Evolutionary conservation across 2,888 invertebrate genomes (phyloP).

Genomic region (Mythimna lalbum): DNA sequence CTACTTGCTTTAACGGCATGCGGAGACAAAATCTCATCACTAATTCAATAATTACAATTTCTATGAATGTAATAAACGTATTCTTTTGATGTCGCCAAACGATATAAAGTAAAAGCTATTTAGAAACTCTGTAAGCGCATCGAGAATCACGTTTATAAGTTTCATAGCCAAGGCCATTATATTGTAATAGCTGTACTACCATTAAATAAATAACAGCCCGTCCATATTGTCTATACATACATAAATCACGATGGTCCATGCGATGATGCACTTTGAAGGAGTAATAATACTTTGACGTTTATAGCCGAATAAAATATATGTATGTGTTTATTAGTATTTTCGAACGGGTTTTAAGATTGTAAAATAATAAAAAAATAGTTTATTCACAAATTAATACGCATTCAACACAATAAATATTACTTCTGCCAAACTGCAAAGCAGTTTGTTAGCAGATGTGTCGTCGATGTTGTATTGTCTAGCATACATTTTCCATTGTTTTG

Average conservation of each 20-base stretch:
- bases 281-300: conserved; percentile 33
- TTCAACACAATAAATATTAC: too few relatives aligned
- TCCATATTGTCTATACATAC: conserved; percentile 17
- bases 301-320: conserved; percentile 23
- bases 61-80: background rate
- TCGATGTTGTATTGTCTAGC: too few relatives aligned
- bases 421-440: too few relatives aligned
- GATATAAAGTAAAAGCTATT: conserved; percentile 2
- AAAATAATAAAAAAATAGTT: too few relatives aligned
- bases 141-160: background rate
- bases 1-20: background rate
- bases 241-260: conserved; percentile 16
- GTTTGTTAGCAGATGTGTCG: too few relatives aligned
- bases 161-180: conserved; percentile 9
- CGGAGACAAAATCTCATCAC: background rate
- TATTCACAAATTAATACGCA: too few relatives aligned
- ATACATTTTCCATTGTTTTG: too few relatives aligned
- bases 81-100: too few relatives aligned
- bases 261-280: conserved; percentile 12
- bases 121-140: background rate
- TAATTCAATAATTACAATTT: background rate
- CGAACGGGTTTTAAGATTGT: conserved; percentile 33
- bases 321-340: conserved; percentile 1
- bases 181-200: conserved; percentile 1
- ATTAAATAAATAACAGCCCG: conserved; percentile 22